These are phyloP conservation scores for Pyrrhia umbra DNA, from an alignment of 2,888 invertebrate species.

Conservation along the genomic window DNA sequence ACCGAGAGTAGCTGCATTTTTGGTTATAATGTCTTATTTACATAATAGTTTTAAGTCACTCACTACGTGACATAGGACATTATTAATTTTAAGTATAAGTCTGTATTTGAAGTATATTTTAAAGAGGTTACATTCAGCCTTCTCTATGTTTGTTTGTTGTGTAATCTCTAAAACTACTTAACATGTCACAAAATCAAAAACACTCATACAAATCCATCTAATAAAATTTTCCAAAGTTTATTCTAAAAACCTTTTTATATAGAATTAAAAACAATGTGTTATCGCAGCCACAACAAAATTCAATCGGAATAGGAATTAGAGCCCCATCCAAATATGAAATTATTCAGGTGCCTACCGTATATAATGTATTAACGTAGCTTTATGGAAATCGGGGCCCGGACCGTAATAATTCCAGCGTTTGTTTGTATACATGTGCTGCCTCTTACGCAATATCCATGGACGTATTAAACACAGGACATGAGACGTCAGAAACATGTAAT, in stretches of 20 bases:
- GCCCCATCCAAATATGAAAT: conserved; percentile 59
- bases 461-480: neutral
- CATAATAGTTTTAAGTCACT: neutral
- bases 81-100: too few relatives aligned
- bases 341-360: conserved; percentile 59
- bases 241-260: neutral
- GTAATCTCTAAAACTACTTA: too few relatives aligned
- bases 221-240: too few relatives aligned
- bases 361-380: conserved; percentile 61
- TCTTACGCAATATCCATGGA: conserved; percentile 33
- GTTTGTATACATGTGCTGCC: conserved; percentile 60
- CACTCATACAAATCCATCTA: too few relatives aligned
- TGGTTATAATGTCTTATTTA: conserved; percentile 22
- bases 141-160: too few relatives aligned
- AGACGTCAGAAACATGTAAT: neutral
- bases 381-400: conserved; percentile 59
- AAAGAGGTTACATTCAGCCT: too few relatives aligned
- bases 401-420: conserved; percentile 63
- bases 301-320: conserved; percentile 54
- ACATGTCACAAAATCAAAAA: too few relatives aligned
- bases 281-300: conserved; percentile 33
- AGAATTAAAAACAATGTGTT: neutral
- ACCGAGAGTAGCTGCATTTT: conserved; percentile 16
- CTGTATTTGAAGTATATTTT: too few relatives aligned
- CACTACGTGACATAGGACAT: too few relatives aligned